Evolutionary conservation across 92 coral and sea anemone genomes (phyloP), one percentile per base, ranked within the genome.

Genomic region (Actinernus sp.): DNA sequence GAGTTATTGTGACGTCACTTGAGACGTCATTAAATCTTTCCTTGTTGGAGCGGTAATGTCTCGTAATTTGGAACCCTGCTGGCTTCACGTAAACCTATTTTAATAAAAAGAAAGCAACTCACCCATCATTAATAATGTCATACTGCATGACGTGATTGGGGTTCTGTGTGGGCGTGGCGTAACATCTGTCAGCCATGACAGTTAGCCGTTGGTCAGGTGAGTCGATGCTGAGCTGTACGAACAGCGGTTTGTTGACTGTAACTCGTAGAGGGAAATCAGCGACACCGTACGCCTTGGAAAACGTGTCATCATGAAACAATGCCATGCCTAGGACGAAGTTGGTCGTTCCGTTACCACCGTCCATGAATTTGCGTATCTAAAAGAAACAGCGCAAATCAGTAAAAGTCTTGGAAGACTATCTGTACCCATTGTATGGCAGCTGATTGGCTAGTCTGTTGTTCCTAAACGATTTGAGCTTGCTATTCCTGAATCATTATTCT

Each of bases 121-220:
- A 74, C 73, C 82, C 82, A 26, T 52, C 73, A 38, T 50, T 55
- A 28, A 90, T 86, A 25, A 90, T 81, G 64, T 75, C 57, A 57
- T 90, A 86, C 81, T 82, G 81, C 75, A 80, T 73, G 32, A 29
- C 51, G 49, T 88, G 79, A 13, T 58, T 58, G 3, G 92, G 97
- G 61, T 72, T 58, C 70, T 85, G 86, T n/a, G 86, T 86, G 57
- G 97, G 97, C 26, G 97, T 90, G 43, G 97, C 97, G 63, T 90
- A 90, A 41, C 97, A 90, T 37, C 66, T 83, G 6, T 86, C 89
- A 4, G 91, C 92, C 63, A 73, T 55, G 14, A 90, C 88, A 7
- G 70, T 59, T 55, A 90, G 63, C 23, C 89, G 65, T 5, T 72
- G 80, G 31, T 90, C 97, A 7, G 92, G 89, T 21, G 92, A 85